Percentiles rank a stretch among this genome's conserved stretches.
Evolutionary conservation across 2,888 invertebrate genomes (phyloP).

Genomic region (Rhogogaster chlorosoma): DNA sequence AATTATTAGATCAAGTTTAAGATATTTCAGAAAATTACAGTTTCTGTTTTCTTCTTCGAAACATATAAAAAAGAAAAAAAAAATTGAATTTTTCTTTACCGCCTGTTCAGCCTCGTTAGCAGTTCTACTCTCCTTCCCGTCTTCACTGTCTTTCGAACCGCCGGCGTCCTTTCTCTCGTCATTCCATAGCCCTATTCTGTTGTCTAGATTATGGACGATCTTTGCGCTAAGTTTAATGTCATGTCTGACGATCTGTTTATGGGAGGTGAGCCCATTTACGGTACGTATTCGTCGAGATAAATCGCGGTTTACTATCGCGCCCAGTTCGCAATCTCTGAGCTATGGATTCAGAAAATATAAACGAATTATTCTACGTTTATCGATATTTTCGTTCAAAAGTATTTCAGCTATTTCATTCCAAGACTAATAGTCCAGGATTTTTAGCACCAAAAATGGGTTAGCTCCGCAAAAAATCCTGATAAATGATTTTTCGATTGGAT

Average conservation of each 20-base stretch:
- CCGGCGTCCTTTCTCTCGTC: slow-evolving; percentile 76
- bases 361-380: too few species aligned
- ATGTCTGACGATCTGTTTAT: slow-evolving; percentile 92
- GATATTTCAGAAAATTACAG: slow-evolving; percentile 7
- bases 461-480: too few species aligned
- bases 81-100: too few species aligned
- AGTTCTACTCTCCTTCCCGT: slow-evolving; percentile 64
- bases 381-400: too few species aligned
- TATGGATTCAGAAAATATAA: slow-evolving; percentile 74
- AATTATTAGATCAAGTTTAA: background rate
- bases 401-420: too few species aligned
- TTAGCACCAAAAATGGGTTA: too few species aligned
- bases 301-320: slow-evolving; percentile 98
- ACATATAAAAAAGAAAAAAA: too few species aligned
- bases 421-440: too few species aligned
- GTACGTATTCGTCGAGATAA: slow-evolving; percentile 95
- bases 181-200: slow-evolving; percentile 90
- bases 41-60: too few species aligned
- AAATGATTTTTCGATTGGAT: too few species aligned
- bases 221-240: slow-evolving; percentile 96
- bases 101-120: slow-evolving; percentile 70
- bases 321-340: slow-evolving; percentile 94
- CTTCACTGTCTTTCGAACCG: slow-evolving; percentile 62
- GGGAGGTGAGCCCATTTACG: slow-evolving; percentile 93
- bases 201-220: slow-evolving; percentile 94